These are phyloP conservation scores for Cacatua alba DNA, from an alignment of 2,113 vertebrate species.

Conservation along the genomic window DNA sequence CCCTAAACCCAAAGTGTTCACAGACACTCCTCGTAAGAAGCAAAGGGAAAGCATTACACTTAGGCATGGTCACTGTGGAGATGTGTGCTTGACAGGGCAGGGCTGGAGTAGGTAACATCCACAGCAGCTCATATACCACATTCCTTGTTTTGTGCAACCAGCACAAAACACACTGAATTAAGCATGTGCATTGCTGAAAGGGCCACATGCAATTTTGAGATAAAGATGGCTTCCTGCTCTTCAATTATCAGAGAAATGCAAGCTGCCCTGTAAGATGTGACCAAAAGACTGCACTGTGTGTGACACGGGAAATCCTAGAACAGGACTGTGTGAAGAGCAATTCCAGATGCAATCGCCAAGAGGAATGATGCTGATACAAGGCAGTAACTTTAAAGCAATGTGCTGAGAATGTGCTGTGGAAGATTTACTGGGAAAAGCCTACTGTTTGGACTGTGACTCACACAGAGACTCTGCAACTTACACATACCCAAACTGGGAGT, in stretches of 20 bases:
- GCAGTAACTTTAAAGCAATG: rapidly evolving
- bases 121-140: background rate
- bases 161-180: background rate
- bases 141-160: background rate
- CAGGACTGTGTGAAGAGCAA: background rate
- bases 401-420: rapidly evolving
- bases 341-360: background rate
- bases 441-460: background rate
- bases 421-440: background rate
- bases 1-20: background rate
- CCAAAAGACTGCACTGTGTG: background rate
- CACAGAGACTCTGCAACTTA: background rate
- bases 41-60: background rate
- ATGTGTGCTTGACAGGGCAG: background rate
- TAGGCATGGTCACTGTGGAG: background rate
- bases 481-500: background rate
- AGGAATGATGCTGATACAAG: rapidly evolving
- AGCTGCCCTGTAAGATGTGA: background rate
- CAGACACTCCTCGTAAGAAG: too few relatives aligned
- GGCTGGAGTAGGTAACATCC: background rate
- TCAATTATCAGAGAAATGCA: background rate
- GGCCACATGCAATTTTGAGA: background rate
- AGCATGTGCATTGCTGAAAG: rapidly evolving
- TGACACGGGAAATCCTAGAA: background rate
- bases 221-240: background rate